These are phyloP conservation scores for Acronicta leporina DNA, from an alignment of 2,888 invertebrate species.

Conservation along the genomic window DNA sequence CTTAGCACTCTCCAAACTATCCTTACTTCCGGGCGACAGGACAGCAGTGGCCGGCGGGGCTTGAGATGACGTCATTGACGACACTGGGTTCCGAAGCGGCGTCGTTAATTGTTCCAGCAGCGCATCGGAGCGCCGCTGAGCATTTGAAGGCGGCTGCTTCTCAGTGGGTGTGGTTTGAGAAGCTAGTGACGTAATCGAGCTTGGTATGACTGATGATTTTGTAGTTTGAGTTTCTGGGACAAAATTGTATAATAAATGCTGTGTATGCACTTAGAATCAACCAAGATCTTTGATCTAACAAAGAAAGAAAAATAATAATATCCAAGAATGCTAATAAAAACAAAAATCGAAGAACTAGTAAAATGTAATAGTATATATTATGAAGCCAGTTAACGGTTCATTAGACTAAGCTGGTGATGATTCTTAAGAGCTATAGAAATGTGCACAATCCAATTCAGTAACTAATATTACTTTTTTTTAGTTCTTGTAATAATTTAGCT, in stretches of 20 bases:
- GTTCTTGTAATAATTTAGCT: too few species aligned
- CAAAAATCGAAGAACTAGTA: too few species aligned
- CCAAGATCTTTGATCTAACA: too few species aligned
- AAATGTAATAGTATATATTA: too few species aligned
- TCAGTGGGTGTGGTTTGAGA: slow-evolving; percentile 76
- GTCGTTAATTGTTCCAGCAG: slow-evolving; percentile 82
- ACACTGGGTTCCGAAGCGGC: slow-evolving; percentile 77
- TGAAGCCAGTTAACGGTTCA: too few species aligned
- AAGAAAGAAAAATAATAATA: too few species aligned
- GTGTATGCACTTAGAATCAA: neutral
- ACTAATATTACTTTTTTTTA: too few species aligned
- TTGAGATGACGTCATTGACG: slow-evolving; percentile 67
- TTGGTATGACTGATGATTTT: slow-evolving; percentile 80
- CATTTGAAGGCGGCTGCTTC: slow-evolving; percentile 78
- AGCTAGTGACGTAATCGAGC: slow-evolving; percentile 80
- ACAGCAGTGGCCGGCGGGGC: slow-evolving; percentile 63
- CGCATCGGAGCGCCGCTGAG: slow-evolving; percentile 83
- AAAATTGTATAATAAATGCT: neutral
- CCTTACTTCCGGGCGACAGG: slow-evolving; percentile 77
- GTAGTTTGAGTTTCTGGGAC: slow-evolving; percentile 75
- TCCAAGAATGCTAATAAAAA: too few species aligned
- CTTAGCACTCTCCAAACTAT: slow-evolving; percentile 76
- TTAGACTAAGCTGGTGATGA: too few species aligned
- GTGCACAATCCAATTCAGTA: too few species aligned
- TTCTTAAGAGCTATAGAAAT: too few species aligned